These are phyloP conservation scores for Parus major DNA, from an alignment of 2,113 vertebrate species.

Conservation along the genomic window DNA sequence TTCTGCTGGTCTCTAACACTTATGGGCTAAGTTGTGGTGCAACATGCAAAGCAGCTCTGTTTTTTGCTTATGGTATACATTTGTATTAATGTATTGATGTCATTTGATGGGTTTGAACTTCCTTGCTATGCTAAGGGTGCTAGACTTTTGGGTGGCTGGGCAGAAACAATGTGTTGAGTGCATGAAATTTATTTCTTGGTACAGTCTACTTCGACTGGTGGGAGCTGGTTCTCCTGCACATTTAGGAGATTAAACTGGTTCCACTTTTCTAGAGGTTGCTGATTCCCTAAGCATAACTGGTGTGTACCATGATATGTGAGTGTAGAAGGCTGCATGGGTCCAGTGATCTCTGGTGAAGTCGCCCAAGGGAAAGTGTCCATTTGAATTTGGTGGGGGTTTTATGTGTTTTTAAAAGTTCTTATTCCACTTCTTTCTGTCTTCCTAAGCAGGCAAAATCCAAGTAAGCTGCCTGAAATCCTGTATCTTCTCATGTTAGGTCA, in stretches of 20 bases:
- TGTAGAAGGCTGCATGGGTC: accelerated
- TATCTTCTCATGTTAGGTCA: not conserved
- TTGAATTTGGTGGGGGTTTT: not conserved
- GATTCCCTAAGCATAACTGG: not conserved
- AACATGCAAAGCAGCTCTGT: not conserved
- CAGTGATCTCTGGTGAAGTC: not conserved
- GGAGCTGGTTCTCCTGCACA: not conserved
- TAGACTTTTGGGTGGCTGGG: not conserved
- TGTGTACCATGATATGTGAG: accelerated
- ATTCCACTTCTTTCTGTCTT: not conserved
- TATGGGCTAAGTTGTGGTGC: not conserved
- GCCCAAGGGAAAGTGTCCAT: not conserved
- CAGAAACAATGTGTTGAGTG: not conserved
- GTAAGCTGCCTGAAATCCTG: not conserved
- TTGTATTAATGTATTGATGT: not conserved
- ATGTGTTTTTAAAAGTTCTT: not conserved
- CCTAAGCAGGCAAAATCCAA: not conserved
- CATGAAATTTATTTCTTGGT: not conserved
- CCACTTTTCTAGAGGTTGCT: not conserved
- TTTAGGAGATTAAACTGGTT: not conserved
- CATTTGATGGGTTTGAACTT: not conserved
- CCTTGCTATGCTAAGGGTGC: not conserved
- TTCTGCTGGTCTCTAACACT: not conserved
- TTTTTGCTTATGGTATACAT: not conserved
- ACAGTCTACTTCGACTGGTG: not conserved